Percentiles rank a stretch among this genome's conserved stretches.
These are phyloP conservation scores for Intellagama lesueurii DNA, from an alignment of 2,797 vertebrate genomes.

Conservation along the genomic window DNA sequence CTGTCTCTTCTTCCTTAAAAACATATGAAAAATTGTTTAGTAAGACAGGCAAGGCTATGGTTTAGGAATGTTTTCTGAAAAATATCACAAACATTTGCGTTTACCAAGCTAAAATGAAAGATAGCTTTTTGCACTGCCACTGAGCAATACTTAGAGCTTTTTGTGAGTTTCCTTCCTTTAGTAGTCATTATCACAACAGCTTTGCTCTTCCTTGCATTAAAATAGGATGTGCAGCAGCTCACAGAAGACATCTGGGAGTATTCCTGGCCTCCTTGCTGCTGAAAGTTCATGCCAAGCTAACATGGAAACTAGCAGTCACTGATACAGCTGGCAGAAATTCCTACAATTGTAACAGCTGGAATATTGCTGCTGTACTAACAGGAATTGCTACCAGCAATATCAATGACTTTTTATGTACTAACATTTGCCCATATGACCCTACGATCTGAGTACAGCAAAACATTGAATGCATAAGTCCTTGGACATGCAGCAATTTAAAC, in stretches of 20 bases:
- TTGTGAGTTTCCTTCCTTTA: not conserved
- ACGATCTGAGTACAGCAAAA: not conserved
- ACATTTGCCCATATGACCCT: not conserved
- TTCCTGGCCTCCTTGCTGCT: not conserved
- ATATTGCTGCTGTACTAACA: not conserved
- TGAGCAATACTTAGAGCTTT: not conserved
- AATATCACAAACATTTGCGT: constrained; percentile 10
- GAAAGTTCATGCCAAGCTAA: not conserved
- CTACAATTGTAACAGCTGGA: not conserved
- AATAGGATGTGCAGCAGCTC: not conserved
- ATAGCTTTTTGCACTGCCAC: not conserved
- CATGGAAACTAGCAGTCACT: not conserved
- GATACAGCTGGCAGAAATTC: not conserved
- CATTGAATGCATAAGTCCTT: not conserved
- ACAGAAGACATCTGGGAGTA: not conserved
- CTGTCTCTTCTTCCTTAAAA: constrained; percentile 89
- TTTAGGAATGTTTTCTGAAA: constrained; percentile 15
- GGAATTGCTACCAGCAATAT: not conserved
- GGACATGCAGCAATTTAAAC: not conserved
- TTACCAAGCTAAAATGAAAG: constrained; percentile 1
- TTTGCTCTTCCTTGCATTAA: not conserved
- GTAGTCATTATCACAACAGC: not conserved
- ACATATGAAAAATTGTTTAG: constrained; percentile 56
- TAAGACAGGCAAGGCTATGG: constrained; percentile 19
- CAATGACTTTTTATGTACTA: constrained; percentile 1